Base-by-base conservation (phyloP, 2,797 vertebrate species). In the Vultur gryphus region DNA sequence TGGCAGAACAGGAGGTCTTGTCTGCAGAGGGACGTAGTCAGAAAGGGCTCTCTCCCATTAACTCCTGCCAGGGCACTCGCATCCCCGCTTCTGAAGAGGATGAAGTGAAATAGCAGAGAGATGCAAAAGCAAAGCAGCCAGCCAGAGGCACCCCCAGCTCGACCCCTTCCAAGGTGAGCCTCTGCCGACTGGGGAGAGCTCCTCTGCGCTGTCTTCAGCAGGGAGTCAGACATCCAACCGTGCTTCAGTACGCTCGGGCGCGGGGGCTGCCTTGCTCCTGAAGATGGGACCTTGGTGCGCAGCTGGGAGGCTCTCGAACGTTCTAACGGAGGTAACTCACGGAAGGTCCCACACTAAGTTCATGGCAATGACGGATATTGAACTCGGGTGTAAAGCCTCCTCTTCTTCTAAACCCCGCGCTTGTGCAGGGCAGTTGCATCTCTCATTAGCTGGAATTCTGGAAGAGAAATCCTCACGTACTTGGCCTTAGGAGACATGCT, bases 141-240 rank as follows among this genome's bases (percentile, higher is more conserved):
- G 43, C 20, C 35, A 6, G 7, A 37, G 33, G 29, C 58, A 39
- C 2, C 39, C 39, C 12, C 1, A 4, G 35, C 33, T n/a, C 6
- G 0, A 8, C 1, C 59, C 49, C 39, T 21, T 6, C 25, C 39
- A 1, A 2, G 25, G 39, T 4, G 7, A 57, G 31, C 29, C 17
- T 0, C 0, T 6, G 13, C 44, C 71, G 24, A 33, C 23, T 13
- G 44, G 37, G n/a, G 29, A 8, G 28, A n/a, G 57, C 69, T 51
- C 3, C 0, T 4, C 13, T 5, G 13, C 8, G 0, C 6, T 2
- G 4, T 3, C 51, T n/a, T 51, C 59, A 16, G 3, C 20, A 19
- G 31, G 2, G 4, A 71, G 10, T 10, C 41, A 31, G 5, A 6
- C 59, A 14, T 1, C 16, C 67, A 31, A 1, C 26, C 5, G 39